Base-by-base conservation (phyloP, 92 coral and sea anemone genomes). In the Palythoa grandis region DNA sequence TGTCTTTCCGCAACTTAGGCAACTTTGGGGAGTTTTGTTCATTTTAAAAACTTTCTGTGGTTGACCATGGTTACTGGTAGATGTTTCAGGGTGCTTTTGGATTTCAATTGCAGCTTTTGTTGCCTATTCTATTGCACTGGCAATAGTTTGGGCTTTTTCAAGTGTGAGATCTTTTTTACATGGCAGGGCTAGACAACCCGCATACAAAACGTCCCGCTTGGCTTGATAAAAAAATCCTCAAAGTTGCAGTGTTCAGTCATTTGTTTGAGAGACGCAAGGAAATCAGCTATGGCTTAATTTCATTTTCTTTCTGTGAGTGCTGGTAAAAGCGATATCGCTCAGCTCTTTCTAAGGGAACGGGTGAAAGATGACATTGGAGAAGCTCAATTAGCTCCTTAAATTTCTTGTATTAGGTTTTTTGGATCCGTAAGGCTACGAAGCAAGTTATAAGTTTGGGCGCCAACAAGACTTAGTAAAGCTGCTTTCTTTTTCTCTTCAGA, bases 111-210 rank as follows among this genome's bases (percentile, higher is more conserved):
- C 35, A 67, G 20, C 3, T 67, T 67, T 67, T 22, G 72, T 23
- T 7, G 72, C 72, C 15, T 3, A 2, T 67, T 67, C 72, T 14
- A 67, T 67, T 22, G 72, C 38, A 67, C 11, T 67, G 39, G 72
- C 72, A 67, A 67, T 67, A 25, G 35, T 67, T 35, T 22, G 35
- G 72, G 72, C 72, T 25, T 67, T 67, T 22, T 67, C 39, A 67
- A 67, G 72, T 22, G 72, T 67, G 72, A 20, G 72, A 8, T 19
- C 22, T 20, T 63, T 63, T 10, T 63, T 20, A 20, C 70, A 63
- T 65, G 24, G 70, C 9, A 13, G 35, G 4, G 16, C 16, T 67
- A 1, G 0, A 23, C 14, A 67, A 12, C 38, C 72, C 72, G 39
- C 40, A 24, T 6, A 67, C 72, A 67, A 67, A 67, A 38, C 3